Evolutionary conservation across 2,113 vertebrate genomes (phyloP), one percentile per base, ranked within the genome.

Genomic region (Nothoprocta pentlandii): DNA sequence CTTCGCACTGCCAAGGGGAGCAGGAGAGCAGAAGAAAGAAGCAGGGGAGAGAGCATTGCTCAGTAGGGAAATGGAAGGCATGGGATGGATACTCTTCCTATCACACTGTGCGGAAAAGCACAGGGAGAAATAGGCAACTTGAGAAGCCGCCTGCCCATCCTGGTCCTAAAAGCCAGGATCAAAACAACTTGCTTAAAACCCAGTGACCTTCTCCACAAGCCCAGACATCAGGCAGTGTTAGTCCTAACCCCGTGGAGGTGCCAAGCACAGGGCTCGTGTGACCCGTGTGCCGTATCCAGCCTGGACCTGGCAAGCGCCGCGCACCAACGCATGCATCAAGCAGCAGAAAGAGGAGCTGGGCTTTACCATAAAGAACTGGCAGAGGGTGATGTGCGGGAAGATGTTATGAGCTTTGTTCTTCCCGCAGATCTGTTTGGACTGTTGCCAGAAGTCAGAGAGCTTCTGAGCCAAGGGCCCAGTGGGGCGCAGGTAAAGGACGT

Each of bases 401-500:
- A 99, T 99, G 97, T 99, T 99, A 97, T 99, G 99, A 0, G 99
- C 99, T 90, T 99, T 99, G 97, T 99, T 99, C 97, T 99, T 99
- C 93, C 99, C 99, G 16, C 99, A 99, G 88, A 98, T 97, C 96
- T 98, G 95, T 89, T 99, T 99, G 0, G 99, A 99, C 97, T 99
- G 99, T 93, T 99, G 99, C 99, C 99, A 99, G 97, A 99, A 99
- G 77, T 99, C 98, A 0, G 98, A 98, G 9, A 99, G 98, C 97
- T 99, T 99, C 97, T 99, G 99, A 1, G 99, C 98, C 90, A 99
- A 97, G 8, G 98, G 99, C 2, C 99, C 99, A 0, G 98, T 99
- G 95, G 99, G 99, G 32, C 99, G 99, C 96, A 99, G 97, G 96
- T 99, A 99, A 61, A 99, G 97, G 76, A 99, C 99, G 1, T 99